These are phyloP conservation scores for Turnix velox DNA, from an alignment of 2,113 vertebrate genomes.

Conservation along the genomic window DNA sequence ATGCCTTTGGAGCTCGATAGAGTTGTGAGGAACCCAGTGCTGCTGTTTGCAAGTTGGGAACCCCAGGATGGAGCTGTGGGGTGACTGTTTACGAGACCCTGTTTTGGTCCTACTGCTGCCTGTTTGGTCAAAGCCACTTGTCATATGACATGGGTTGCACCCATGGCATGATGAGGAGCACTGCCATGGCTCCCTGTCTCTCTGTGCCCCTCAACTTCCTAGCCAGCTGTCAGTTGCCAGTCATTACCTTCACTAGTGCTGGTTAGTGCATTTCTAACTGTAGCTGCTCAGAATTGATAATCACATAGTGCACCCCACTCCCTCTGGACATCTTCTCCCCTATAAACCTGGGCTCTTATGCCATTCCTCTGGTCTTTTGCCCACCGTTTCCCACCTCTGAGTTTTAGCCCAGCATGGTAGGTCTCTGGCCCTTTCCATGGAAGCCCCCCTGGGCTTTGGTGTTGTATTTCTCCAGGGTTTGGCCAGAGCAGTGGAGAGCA, in stretches of 20 bases:
- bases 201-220: neutral
- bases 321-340: neutral
- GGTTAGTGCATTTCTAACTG: neutral
- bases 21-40: no score
- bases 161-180: neutral
- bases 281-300: neutral
- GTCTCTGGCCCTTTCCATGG: neutral
- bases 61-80: accelerated
- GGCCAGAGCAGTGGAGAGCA: neutral
- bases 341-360: neutral
- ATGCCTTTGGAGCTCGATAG: accelerated
- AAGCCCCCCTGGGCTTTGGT: no score
- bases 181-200: accelerated
- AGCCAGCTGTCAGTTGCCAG: neutral
- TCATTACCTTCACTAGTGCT: neutral
- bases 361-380: accelerated
- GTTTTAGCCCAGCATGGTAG: neutral
- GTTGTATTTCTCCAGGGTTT: neutral
- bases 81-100: neutral
- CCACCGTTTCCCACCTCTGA: accelerated
- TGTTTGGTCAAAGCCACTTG: accelerated
- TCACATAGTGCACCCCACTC: neutral
- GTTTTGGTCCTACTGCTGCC: neutral
- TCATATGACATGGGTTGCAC: no score
- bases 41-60: neutral